Base-by-base conservation (phyloP, 2,113 vertebrate genomes). In the Myocastor coypus region DNA sequence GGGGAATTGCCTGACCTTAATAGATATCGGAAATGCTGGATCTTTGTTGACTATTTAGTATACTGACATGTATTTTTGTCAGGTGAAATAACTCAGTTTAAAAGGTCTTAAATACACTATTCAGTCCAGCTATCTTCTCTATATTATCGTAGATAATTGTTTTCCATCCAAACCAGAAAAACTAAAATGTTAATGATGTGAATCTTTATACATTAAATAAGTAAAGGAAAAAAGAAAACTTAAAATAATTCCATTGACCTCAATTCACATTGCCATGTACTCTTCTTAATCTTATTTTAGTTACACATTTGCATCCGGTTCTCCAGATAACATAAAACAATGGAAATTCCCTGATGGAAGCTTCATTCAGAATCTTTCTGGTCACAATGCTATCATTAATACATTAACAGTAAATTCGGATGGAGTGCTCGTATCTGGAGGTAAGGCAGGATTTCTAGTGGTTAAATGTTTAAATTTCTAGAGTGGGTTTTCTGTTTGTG, bases 301-400 rank as follows among this genome's bases (percentile, higher is more conserved):
- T 98, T 99, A 99, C 94, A 99, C 99, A 0, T 99, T 99, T 98
- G 99, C 99, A 3, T 99, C 99, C 94, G 99, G 99, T 89, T 99
- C 99, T 96, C 99, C 99, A 50, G 99, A 99, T 98, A 99, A 99
- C 98, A 99, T 99, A 98, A 99, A 99, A 46, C 99, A 99, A 97
- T 99, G 99, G 99, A 99, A 99, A 98, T 99, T 99, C 97, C 99
- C 99, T 28, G 99, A 99, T 92, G 99, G 99, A 97, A 99, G 98
- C 96, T 99, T 99, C 96, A 99, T 99, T 98, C 99, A 99, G 98
- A 99, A 99, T 96, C 99, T 99, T 50, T 99, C 99, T 1, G 99
- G 99, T 84, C 99, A 99, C 98, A 99, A 99, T 96, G 99, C 99
- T 94, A 99, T 99, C 87, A 99, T 99, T 98, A 99, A 99, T 97